Evolutionary conservation across 2,113 vertebrate genomes (phyloP).

Genomic region (Pterocles burchelli): DNA sequence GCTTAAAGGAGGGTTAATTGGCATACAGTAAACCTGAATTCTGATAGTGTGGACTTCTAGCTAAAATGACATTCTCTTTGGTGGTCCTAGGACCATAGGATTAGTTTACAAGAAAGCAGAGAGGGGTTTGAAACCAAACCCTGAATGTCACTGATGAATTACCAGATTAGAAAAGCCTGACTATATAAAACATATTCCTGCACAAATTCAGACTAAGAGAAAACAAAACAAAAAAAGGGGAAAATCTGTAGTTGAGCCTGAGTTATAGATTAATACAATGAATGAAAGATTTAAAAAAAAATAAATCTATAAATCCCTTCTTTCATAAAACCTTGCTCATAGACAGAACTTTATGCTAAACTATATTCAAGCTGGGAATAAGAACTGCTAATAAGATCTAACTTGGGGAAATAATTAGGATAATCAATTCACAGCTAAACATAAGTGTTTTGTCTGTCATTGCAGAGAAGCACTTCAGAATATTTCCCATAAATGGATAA

Average conservation of each 20-base stretch:
- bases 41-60: constrained; percentile 20
- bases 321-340: background rate
- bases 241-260: background rate
- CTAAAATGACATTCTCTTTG: constrained; percentile 50
- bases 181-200: constrained; percentile 25
- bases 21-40: constrained; percentile 45
- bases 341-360: background rate
- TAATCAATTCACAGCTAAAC: background rate
- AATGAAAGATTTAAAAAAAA: background rate
- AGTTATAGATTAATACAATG: background rate
- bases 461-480: background rate
- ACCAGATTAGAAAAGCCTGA: constrained; percentile 2
- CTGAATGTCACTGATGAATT: constrained; percentile 19
- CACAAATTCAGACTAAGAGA: constrained; percentile 12
- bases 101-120: constrained; percentile 52
- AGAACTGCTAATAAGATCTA: background rate
- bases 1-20: constrained; percentile 46
- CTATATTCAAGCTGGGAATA: background rate
- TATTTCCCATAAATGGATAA: background rate
- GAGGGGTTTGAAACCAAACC: constrained; percentile 34
- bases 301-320: background rate
- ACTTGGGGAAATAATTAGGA: background rate
- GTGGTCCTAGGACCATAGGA: constrained; percentile 42
- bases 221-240: background rate
- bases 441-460: background rate